Base-by-base conservation (phyloP, 1,140 invertebrate species). In the Eubasilissa regina region DNA sequence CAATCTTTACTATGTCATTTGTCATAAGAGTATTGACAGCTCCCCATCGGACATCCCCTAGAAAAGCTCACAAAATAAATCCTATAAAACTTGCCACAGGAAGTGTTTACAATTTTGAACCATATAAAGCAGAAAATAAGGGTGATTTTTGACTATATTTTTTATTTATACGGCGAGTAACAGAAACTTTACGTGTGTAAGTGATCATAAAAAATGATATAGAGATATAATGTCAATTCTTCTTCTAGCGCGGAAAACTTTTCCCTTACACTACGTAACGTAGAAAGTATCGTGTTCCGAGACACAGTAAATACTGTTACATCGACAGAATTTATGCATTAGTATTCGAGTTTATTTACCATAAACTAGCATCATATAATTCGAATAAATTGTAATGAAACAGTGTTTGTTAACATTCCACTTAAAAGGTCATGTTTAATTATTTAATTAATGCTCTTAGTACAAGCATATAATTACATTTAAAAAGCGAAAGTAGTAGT, bases 1-100 rank as follows among this genome's bases (percentile, higher is more conserved):
- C 81, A 83, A 83, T 83, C 78, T 83, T 83, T 80, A 83, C 70
- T 72, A 77, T 83, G 81, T 83, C 81, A 83, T 83, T 83, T 83
- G 81, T 83, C 81, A 83, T 83, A 17, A 72, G 78, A 78, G 81
- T 80, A 83, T 83, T 79, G 81, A 83, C 81, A 83, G 81, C 73
- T 68, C 72, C 76, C 56, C 68, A n/a, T 45, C 48, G 78, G 72
- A 75, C 68, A 77, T 72, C 77, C 77, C 75, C 75, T n/a, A 45
- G 35, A 68, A 35, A 17, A 51, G 19, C 25, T 45, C n/a, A 13
- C 51, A 56, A 19, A 56, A 73, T 56, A 10, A 25, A 43, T 19
- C 1, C 25, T 25, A 68, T 68, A 68, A 68, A 68, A 47, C 35
- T 68, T 48, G 35, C 35, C 10, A 15, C 11, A 12, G 70, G 48